Evolutionary conservation across 2,113 vertebrate species (phyloP).

Genomic region (Zapus hudsonius): DNA sequence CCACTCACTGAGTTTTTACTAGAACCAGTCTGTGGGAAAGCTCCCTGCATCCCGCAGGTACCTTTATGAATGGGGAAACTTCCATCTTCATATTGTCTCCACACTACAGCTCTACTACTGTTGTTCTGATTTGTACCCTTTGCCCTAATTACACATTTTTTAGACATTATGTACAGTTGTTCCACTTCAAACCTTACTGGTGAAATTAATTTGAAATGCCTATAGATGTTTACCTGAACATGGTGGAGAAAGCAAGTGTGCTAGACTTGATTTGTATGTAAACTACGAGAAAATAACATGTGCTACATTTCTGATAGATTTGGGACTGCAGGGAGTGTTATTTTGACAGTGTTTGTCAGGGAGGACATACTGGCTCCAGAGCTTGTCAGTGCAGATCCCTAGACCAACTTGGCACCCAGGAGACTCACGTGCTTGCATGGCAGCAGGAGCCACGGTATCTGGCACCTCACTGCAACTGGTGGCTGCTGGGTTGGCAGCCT

Average conservation of each 20-base stretch:
- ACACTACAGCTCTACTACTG: background rate
- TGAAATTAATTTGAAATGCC: constrained; percentile 79
- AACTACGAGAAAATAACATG: constrained; percentile 44
- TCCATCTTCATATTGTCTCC: background rate
- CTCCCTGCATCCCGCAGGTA: background rate
- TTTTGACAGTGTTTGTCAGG: constrained; percentile 72
- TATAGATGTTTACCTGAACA: constrained; percentile 77
- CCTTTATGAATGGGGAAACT: background rate
- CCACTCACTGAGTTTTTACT: too few relatives aligned
- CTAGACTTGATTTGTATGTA: constrained; percentile 60
- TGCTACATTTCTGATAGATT: background rate
- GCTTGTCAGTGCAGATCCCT: constrained; percentile 41
- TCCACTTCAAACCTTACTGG: constrained; percentile 61
- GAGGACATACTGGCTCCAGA: background rate
- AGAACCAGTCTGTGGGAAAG: background rate
- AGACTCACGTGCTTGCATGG: constrained; percentile 44
- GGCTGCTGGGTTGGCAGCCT: constrained; percentile 70
- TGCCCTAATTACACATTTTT: constrained; percentile 38
- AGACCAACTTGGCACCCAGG: constrained; percentile 46
- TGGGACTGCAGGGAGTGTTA: constrained; percentile 39
- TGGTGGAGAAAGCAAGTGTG: constrained; percentile 55
- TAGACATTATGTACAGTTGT: constrained; percentile 43
- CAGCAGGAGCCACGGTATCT: constrained; percentile 41
- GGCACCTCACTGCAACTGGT: constrained; percentile 33
- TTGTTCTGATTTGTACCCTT: constrained; percentile 42